phyloP scores from a whole-genome alignment of 1,140 invertebrate genomes.

The Eulimnadia texana region DNA sequence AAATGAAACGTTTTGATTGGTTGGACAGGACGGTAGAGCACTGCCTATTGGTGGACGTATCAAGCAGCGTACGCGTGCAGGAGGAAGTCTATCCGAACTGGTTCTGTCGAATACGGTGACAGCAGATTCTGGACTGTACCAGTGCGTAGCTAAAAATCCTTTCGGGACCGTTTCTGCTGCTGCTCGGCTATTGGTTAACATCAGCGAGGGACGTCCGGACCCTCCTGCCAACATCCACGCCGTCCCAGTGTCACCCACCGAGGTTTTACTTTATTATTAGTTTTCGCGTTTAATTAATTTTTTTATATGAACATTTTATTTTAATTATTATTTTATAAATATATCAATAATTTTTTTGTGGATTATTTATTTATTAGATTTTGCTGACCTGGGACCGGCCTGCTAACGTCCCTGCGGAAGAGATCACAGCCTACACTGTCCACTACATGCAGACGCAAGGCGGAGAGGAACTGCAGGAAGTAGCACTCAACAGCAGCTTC shows the following conservation, averaged over 20 bases:
- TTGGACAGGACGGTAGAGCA: slow-evolving; percentile 21
- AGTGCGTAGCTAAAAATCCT: slow-evolving; percentile 54
- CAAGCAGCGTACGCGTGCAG: slow-evolving; percentile 34
- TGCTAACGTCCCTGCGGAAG: slow-evolving; percentile 20
- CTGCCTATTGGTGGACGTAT: slow-evolving; percentile 32
- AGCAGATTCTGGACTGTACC: slow-evolving; percentile 54
- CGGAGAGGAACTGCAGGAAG: slow-evolving; percentile 38
- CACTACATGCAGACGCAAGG: slow-evolving; percentile 37
- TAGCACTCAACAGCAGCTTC: slow-evolving; percentile 36
- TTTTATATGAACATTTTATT: too few species aligned
- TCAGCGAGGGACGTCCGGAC: slow-evolving; percentile 34
- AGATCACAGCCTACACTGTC: slow-evolving; percentile 39
- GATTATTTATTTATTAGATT: too few species aligned
- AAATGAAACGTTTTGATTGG: not conserved
- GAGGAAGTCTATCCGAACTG: slow-evolving; percentile 32
- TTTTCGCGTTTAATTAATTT: too few species aligned
- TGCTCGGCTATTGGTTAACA: slow-evolving; percentile 38
- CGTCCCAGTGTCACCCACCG: slow-evolving; percentile 35
- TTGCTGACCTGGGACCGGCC: slow-evolving; percentile 38
- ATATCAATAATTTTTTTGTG: too few species aligned
- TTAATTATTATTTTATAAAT: too few species aligned
- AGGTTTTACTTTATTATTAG: too few species aligned
- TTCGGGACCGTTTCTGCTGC: slow-evolving; percentile 46
- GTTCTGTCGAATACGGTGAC: slow-evolving; percentile 47
- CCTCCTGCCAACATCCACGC: slow-evolving; percentile 42